Conservation (phyloP, 2,113 vertebrate species). For the Neodon shergylaensis region DNA sequence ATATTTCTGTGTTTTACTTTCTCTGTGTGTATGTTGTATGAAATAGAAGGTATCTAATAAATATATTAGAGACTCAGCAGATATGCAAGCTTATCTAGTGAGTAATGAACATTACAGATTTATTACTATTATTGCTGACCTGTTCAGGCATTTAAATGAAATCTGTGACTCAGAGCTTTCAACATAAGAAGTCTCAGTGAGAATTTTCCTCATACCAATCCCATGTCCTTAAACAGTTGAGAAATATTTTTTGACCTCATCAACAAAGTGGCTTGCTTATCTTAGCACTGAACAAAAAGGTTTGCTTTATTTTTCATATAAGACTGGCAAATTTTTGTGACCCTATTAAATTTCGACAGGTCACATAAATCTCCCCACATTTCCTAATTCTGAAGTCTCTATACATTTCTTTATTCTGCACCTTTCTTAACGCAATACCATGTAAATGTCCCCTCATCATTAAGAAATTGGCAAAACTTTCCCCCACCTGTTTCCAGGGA, state of each 20-base stretch:
- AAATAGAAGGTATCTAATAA: not conserved
- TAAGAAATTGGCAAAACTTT: constrained; percentile 45
- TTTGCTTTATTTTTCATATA: not conserved
- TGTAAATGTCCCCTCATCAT: constrained; percentile 51
- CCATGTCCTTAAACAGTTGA: not conserved
- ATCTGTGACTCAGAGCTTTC: not conserved
- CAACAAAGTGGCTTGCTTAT: not conserved
- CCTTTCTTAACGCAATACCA: not conserved
- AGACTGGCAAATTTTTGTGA: not conserved
- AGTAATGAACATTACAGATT: not conserved
- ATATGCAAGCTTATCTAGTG: not conserved
- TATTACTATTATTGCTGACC: not conserved
- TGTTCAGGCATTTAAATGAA: not conserved
- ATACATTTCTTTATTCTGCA: not conserved
- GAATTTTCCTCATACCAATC: constrained; percentile 6
- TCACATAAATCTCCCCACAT: not conserved
- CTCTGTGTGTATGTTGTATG: not conserved
- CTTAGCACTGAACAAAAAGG: not conserved
- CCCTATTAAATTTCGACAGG: constrained; percentile 5
- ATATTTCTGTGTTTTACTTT: not conserved
- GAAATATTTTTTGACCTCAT: not conserved
- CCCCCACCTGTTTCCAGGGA: not conserved
- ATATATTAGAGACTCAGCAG: not conserved
- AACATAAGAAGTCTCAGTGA: not conserved
- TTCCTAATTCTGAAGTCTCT: constrained; percentile 12